Percentiles rank a stretch among this genome's conserved stretches.
These are phyloP conservation scores for Tarsius wallacei DNA, from an alignment of 2,797 vertebrate species.

Conservation along the genomic window DNA sequence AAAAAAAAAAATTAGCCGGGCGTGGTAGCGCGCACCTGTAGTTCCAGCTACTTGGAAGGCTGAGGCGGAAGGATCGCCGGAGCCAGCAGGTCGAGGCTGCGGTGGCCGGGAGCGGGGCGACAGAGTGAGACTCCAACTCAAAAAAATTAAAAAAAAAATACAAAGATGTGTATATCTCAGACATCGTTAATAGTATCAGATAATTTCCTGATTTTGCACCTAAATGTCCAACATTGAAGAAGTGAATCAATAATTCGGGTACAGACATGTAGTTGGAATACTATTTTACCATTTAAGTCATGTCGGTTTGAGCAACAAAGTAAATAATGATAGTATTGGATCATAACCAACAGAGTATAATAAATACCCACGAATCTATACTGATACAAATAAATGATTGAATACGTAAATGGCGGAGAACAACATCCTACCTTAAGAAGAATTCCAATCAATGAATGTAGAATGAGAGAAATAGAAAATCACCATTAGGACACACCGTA, in stretches of 20 bases:
- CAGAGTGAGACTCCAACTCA: no score
- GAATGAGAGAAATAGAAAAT: not conserved
- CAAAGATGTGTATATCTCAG: not conserved
- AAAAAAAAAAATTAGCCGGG: no score
- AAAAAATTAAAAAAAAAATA: no score
- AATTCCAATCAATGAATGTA: constrained; percentile 43
- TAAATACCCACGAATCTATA: not conserved
- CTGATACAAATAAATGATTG: constrained; percentile 27
- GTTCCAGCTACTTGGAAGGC: no score
- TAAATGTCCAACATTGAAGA: not conserved
- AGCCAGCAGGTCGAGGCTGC: no score
- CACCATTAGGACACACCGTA: not conserved
- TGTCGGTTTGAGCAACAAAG: constrained; percentile 22
- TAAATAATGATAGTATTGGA: not conserved
- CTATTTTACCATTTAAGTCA: constrained; percentile 48
- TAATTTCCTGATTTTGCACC: not conserved
- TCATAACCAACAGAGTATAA: constrained; percentile 39
- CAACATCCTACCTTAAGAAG: constrained; percentile 1
- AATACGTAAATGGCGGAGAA: not conserved
- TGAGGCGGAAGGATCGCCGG: no score
- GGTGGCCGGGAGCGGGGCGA: no score
- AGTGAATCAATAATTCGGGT: not conserved
- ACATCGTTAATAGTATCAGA: constrained; percentile 10
- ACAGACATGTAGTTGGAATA: constrained; percentile 2
- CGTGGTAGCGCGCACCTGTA: no score